Percentiles rank a stretch among this genome's conserved stretches.
These are phyloP conservation scores for Sebastes vulpes DNA, from an alignment of 2,797 vertebrate genomes.

Conservation along the genomic window DNA sequence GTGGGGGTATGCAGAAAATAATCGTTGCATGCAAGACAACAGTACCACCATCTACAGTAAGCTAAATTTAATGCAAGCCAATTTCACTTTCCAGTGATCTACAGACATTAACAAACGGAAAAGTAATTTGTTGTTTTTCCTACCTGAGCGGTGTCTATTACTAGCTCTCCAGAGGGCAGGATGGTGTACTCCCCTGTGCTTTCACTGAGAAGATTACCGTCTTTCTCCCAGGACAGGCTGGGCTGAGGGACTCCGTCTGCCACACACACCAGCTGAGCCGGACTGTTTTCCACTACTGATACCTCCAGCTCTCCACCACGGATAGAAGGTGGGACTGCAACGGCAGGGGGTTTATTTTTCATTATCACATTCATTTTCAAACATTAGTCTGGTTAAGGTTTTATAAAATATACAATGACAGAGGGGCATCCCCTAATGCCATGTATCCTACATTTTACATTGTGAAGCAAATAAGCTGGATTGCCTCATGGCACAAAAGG, in stretches of 20 bases:
- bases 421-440: not conserved
- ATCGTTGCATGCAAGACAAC: not conserved
- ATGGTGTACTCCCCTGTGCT: constrained; percentile 85
- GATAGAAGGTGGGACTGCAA: constrained; percentile 93
- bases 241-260: constrained; percentile 92
- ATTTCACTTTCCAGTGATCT: not conserved
- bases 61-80: not conserved
- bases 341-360: not conserved
- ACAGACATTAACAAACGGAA: not conserved
- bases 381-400: not conserved
- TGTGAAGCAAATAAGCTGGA: not conserved
- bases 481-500: not conserved
- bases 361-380: not conserved
- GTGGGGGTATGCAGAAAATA: not conserved
- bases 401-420: not conserved
- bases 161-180: constrained; percentile 89
- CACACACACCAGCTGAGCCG: constrained; percentile 87
- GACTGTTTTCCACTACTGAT: constrained; percentile 85
- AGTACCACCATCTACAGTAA: fast-evolving
- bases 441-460: not conserved
- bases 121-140: constrained; percentile 67
- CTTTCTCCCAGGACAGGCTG: constrained; percentile 90
- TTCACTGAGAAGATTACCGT: constrained; percentile 80
- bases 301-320: constrained; percentile 79
- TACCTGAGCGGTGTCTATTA: constrained; percentile 91